Base-by-base conservation (phyloP, 2,888 invertebrate genomes). In the Dryococelus australis region DNA sequence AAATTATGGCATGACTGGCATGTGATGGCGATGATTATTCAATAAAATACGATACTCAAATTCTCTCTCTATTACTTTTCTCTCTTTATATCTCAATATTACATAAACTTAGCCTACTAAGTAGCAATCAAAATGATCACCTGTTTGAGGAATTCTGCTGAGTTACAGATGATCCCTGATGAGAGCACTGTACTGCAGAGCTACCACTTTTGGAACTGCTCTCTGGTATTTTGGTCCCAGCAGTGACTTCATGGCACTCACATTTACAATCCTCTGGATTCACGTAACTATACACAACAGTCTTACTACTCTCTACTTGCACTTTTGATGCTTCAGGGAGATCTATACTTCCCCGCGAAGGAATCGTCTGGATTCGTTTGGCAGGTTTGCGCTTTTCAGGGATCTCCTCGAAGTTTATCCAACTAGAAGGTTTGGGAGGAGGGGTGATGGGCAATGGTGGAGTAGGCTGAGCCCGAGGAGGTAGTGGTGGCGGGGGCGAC, bases 351-450 rank as follows among this genome's bases (percentile, higher is more conserved):
- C 87, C 87, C n/a, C 85, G 85, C 43, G 94, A 93, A 35, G 97
- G 97, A 90, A 97, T 94, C 28, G 97, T 96, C 91, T 97, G 97
- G 90, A 97, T 97, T 89, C 97, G 94, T 92, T 97, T 97, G 28
- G 97, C 96, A 89, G 96, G 95, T 92, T 97, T 96, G 87, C 97
- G 94, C 89, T 96, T 95, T 92, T 97, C 97, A 0, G 97, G 97
- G 88, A 97, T 96, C 91, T 97, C 97, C 91, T 97, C 96, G 91
- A 97, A 97, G 92, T 97, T 97, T 88, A 97, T 96, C 97, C 97
- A 97, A 90, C 96, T 96, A 0, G 93, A 92, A 0, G 92, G 91
- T 26, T 89, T 88, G n/a, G 89, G 89, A 8, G 90, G 90, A 10
- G 90, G 90, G 26, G 89, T 88, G 24, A 89, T 89, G 13, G 89